Evolutionary conservation across 1,140 invertebrate species (phyloP), one percentile per base, ranked within the genome.

Genomic region (Ceratina australensis): DNA sequence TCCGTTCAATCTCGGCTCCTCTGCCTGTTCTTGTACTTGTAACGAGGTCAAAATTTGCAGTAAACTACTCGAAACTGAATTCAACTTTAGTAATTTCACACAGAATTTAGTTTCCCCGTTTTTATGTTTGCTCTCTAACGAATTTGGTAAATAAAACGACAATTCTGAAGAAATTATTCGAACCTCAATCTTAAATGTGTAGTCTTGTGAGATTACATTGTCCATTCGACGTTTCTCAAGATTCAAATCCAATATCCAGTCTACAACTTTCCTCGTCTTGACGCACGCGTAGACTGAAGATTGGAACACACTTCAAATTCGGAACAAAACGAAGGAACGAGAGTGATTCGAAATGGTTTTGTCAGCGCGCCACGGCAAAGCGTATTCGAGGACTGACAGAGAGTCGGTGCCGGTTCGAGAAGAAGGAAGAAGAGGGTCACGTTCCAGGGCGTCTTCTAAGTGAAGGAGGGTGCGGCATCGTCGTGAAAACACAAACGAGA

Each of bases 381-480:
- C 47, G 77, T 78, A 54, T 59, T 59, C 72, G 80, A 85, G 79
- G 72, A 90, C 88, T 89, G 87, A 78, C 80, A 80, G 73, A 81
- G 83, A 89, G 82, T 83, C 84, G 79, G 66, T 63, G 65, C 79
- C 71, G 69, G 76, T 80, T 85, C 78, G 81, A 78, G 85, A 86
- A 88, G 87, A 79, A 88, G 83, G 81, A 89, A n/a, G n/a, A n/a
- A 85, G 79, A 73, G 86, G 84, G 84, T 85, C 85, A 79, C 50
- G 81, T 86, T 78, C 78, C 67, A 85, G 87, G 87, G 87, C 85
- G 86, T 78, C 85, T 85, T 82, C 78, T 50, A 28, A 69, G 49
- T 72, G 85, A 88, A 82, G 75, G 82, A 88, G 89, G 89, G 89
- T 87, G 88, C 87, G 89, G 84, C 87, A 15, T 67, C 73, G 60